Evolutionary conservation across 2,113 vertebrate genomes (phyloP).

Genomic region (Entomyzon cyanotis): DNA sequence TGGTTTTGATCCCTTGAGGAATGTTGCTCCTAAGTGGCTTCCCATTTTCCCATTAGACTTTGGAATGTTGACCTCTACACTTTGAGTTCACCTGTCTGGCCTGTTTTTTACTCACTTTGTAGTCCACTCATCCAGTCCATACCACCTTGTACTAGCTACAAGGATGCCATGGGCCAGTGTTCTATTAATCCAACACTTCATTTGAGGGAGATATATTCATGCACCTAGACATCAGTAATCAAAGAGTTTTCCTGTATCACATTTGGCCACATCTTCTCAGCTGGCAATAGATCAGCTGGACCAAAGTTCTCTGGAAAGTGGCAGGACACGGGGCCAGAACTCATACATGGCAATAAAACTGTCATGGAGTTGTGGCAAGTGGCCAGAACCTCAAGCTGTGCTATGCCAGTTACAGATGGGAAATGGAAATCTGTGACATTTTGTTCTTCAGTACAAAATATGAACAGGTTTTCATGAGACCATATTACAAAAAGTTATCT

Average conservation of each 20-base stretch:
- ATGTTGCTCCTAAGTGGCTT: neutral
- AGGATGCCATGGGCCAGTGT: neutral
- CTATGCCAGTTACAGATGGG: slow-evolving; percentile 41
- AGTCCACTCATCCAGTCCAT: neutral
- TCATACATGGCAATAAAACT: slow-evolving; percentile 4
- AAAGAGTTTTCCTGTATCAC: neutral
- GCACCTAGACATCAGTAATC: neutral
- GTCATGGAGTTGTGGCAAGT: neutral
- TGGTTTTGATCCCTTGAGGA: neutral
- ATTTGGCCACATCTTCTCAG: neutral
- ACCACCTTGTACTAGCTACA: neutral
- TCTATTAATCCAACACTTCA: neutral
- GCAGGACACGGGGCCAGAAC: neutral
- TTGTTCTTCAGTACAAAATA: slow-evolving; percentile 22
- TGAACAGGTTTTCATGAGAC: slow-evolving; percentile 6
- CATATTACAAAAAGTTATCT: neutral
- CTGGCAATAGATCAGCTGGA: slow-evolving; percentile 21
- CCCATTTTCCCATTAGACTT: neutral
- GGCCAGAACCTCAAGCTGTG: slow-evolving; percentile 30
- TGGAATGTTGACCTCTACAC: neutral
- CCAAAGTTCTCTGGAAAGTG: neutral
- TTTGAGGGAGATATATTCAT: neutral
- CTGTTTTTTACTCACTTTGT: neutral
- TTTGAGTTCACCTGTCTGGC: neutral
- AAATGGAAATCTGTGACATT: slow-evolving; percentile 35